A percentile compares a stretch with the other conserved stretches of the same genome.
Conservation (phyloP, 2,113 vertebrate species). For the Oreochromis spilurus region DNA sequence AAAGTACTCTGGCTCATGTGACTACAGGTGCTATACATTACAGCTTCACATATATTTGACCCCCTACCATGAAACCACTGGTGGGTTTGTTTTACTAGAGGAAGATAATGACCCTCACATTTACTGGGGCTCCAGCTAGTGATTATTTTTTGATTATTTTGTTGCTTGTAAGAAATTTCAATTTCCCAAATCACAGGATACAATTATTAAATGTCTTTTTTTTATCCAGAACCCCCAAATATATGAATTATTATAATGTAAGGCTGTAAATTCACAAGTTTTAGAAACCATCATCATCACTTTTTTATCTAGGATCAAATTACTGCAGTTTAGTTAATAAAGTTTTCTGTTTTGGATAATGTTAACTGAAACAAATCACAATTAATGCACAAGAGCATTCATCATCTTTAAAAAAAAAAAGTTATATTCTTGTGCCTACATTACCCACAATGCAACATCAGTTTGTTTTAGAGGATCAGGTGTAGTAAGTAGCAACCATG, state of each 20-base stretch:
- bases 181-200: neutral
- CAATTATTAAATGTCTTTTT: neutral
- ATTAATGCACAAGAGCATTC: neutral
- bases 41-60: neutral
- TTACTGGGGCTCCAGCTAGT: neutral
- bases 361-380: neutral
- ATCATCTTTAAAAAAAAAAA: neutral
- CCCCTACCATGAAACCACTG: neutral
- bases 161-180: neutral
- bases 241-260: neutral
- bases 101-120: neutral
- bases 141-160: neutral
- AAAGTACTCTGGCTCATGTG: neutral
- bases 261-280: neutral
- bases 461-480: neutral
- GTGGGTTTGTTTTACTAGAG: neutral
- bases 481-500: neutral
- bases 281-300: neutral
- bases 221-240: fast-evolving
- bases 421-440: neutral
- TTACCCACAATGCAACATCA: neutral
- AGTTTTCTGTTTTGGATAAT: neutral
- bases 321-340: neutral
- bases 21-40: neutral
- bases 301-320: neutral